phyloP scores from a whole-genome alignment of 2,888 invertebrate species.

The Callyntrura guangdongensis region DNA sequence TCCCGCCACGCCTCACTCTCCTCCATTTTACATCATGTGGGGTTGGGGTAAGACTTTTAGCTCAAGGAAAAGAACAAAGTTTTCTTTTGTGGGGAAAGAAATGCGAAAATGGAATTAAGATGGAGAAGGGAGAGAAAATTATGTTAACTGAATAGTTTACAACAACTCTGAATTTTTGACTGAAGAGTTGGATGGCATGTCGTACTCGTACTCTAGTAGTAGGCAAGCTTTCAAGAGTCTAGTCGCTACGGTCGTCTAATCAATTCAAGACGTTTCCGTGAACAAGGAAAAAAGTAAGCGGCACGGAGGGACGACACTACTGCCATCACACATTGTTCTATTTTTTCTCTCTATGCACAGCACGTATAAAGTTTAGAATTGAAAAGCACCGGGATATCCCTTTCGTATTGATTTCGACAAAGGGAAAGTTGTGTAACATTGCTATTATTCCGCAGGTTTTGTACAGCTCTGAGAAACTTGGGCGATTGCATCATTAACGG shows the following conservation, averaged over 20 bases:
- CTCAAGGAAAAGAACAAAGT: background rate
- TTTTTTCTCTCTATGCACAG: background rate
- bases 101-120: constrained; percentile 8
- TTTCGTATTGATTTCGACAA: background rate
- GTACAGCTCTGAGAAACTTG: constrained; percentile 25
- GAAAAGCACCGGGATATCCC: too few relatives aligned
- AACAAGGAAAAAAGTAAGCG: background rate
- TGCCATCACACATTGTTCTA: background rate
- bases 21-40: background rate
- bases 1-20: background rate
- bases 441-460: background rate
- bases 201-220: too few relatives aligned
- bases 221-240: constrained; percentile 2
- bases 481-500: background rate
- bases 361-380: background rate
- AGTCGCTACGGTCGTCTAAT: constrained; percentile 10
- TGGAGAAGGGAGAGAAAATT: constrained; percentile 27
- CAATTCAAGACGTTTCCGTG: constrained; percentile 16
- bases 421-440: background rate
- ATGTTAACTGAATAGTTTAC: constrained; percentile 47
- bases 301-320: too few relatives aligned
- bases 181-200: background rate
- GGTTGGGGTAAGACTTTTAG: too few relatives aligned
- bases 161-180: constrained; percentile 35
- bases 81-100: background rate